Evolutionary conservation across 2,113 vertebrate genomes (phyloP).

Genomic region (Nannobrachium achirus): DNA sequence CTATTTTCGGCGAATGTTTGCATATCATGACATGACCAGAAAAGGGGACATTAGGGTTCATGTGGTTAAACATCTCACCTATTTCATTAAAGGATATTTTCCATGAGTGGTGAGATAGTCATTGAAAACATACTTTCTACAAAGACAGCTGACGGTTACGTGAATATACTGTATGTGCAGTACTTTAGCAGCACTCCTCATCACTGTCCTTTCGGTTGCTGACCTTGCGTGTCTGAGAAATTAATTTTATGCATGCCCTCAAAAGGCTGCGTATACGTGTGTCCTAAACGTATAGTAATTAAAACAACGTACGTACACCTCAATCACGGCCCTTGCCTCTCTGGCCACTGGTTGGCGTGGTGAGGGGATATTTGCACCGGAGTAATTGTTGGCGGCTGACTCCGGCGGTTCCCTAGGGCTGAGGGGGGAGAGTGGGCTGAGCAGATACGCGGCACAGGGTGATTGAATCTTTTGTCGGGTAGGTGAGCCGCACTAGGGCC

Average conservation of each 20-base stretch:
- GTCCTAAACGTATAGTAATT: slow-evolving; percentile 73
- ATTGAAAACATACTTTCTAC: slow-evolving; percentile 39
- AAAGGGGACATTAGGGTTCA: too few relatives aligned
- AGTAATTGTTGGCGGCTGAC: slow-evolving; percentile 86
- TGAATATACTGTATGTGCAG: slow-evolving; percentile 50
- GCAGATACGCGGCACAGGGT: slow-evolving; percentile 72
- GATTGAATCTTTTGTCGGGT: slow-evolving; percentile 94
- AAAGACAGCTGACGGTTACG: slow-evolving; percentile 32
- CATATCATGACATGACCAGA: too few relatives aligned
- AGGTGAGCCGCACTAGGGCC: slow-evolving; percentile 85
- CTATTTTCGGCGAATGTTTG: too few relatives aligned
- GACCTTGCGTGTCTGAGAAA: slow-evolving; percentile 51
- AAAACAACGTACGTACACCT: slow-evolving; percentile 75
- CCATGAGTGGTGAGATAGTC: slow-evolving; percentile 41
- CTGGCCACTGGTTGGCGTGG: too few relatives aligned
- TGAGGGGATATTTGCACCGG: slow-evolving; percentile 88
- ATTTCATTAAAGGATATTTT: slow-evolving; percentile 28
- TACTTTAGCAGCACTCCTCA: slow-evolving; percentile 27
- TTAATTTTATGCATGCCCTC: slow-evolving; percentile 68
- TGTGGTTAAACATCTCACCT: not conserved
- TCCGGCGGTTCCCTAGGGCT: slow-evolving; percentile 76
- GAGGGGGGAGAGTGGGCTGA: slow-evolving; percentile 53
- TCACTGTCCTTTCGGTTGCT: slow-evolving; percentile 26
- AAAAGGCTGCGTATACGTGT: slow-evolving; percentile 51
- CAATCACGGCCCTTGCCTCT: slow-evolving; percentile 52